Conservation (phyloP, 2,888 invertebrate species). For the Leptogaster cylindrica region DNA sequence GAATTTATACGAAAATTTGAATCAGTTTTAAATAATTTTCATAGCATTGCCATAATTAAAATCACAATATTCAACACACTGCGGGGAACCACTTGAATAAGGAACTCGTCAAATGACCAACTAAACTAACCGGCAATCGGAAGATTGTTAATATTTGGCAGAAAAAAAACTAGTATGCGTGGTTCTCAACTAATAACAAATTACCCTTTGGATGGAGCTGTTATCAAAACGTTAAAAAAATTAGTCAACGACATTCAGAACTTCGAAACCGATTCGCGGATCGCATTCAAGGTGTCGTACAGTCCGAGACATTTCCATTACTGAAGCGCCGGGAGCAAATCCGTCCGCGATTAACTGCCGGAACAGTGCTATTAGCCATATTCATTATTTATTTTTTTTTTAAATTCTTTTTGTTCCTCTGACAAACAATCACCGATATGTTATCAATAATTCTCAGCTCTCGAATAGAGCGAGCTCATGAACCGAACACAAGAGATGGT, state of each 20-base stretch:
- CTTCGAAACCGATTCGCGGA: neutral
- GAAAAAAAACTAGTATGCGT: no score
- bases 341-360: constrained; percentile 2
- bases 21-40: neutral
- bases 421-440: constrained; percentile 32
- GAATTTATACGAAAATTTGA: neutral
- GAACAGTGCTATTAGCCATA: constrained; percentile 25
- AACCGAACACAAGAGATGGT: neutral
- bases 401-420: neutral
- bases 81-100: neutral
- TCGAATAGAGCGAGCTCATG: constrained; percentile 2
- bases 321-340: constrained; percentile 8
- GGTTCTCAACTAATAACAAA: no score
- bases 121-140: no score
- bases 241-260: neutral
- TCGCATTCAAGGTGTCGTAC: constrained; percentile 16
- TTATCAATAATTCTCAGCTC: constrained; percentile 34
- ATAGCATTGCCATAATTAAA: constrained; percentile 10
- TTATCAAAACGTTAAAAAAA: neutral
- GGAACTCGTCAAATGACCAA: no score
- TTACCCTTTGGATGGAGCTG: no score
- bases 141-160: no score
- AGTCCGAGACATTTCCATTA: constrained; percentile 27
- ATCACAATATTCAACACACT: neutral
- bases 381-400: neutral